Evolutionary conservation across 2,888 invertebrate genomes (phyloP), one percentile per base, ranked within the genome.

Genomic region (Saturnia pavonia): DNA sequence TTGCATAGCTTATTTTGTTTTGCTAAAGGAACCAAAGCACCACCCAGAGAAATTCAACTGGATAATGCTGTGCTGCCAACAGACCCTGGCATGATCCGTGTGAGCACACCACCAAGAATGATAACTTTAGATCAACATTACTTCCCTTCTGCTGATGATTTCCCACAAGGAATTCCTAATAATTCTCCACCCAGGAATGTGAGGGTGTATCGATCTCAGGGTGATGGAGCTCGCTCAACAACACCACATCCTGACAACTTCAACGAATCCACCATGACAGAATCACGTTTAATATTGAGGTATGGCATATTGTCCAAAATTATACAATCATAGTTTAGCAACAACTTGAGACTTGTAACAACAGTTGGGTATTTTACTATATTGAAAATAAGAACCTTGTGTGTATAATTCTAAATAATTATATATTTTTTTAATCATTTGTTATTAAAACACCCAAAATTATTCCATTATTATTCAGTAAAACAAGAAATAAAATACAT

Each of bases 91-190:
- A 95, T 96, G 91, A 95, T 97, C 69, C 95, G 97, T 75, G 97
- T 98, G 68, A 95, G 97, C 91, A 98, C 98, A 27, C 99, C 99
- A 7, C 99, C 99, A 16, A 95, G 98, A 79, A 96, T 97, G 27
- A 96, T 99, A 70, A 98, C 98, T 16, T 94, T 99, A 70, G 97
- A 97, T 79, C 97, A 97, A 82, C 97, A 97, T 85, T 96, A 96
- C 76, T 97, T 97, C 83, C 97, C 97, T 54, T 95, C 96, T 42
- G 95, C 95, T 74, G 95, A 95, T 77, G 95, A 96, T 76, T 92
- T 90, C 74, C 88, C 86, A 6, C 80, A 75, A 45, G 85, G 85
- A 65, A 73, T 82, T 27, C 87, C 87, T 22, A 86, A 80, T 43
- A 87, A 85, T 72, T 92, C 93, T 22, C 92, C 94, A 1, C 93